phyloP scores from a whole-genome alignment of 2,888 invertebrate species.

The Trissoscelio sp. region DNA sequence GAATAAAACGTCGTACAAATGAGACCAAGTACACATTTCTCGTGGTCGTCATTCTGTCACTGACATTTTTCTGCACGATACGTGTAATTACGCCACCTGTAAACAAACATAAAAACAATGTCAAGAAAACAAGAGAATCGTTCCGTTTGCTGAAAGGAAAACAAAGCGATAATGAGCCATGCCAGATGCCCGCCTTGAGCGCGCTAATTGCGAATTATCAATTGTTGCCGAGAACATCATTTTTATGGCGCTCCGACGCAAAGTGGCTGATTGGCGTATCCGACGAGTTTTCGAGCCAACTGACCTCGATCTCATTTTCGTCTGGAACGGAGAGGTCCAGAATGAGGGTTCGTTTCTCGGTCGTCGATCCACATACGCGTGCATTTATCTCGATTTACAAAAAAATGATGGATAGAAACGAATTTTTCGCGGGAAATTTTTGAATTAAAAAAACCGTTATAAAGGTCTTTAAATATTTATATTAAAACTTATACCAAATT shows the following conservation, averaged over 20 bases:
- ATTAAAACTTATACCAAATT: too few relatives aligned
- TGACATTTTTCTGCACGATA: constrained; percentile 20
- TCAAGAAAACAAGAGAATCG: constrained; percentile 14
- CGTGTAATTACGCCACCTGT: constrained; percentile 33
- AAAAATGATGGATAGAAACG: too few relatives aligned
- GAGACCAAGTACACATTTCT: constrained; percentile 20
- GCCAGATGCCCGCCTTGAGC: constrained; percentile 34
- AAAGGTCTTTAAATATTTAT: too few relatives aligned
- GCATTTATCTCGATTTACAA: too few relatives aligned
- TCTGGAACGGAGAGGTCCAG: constrained; percentile 14
- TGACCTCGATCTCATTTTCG: constrained; percentile 52
- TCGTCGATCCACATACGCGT: constrained; percentile 21
- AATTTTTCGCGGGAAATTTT: too few relatives aligned
- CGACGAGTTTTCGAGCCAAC: constrained; percentile 38
- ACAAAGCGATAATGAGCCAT: constrained; percentile 45
- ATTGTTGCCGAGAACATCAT: constrained; percentile 34
- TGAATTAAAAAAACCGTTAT: too few relatives aligned
- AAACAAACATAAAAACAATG: constrained; percentile 22
- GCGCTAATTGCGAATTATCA: constrained; percentile 47
- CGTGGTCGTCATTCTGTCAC: constrained; percentile 1
- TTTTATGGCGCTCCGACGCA: constrained; percentile 32
- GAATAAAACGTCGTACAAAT: constrained; percentile 23
- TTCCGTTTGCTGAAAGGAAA: constrained; percentile 21
- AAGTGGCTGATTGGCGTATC: constrained; percentile 38
- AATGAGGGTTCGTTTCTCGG: constrained; percentile 26